phyloP scores from a whole-genome alignment of 1,140 invertebrate genomes.

The Argopecten irradians region DNA sequence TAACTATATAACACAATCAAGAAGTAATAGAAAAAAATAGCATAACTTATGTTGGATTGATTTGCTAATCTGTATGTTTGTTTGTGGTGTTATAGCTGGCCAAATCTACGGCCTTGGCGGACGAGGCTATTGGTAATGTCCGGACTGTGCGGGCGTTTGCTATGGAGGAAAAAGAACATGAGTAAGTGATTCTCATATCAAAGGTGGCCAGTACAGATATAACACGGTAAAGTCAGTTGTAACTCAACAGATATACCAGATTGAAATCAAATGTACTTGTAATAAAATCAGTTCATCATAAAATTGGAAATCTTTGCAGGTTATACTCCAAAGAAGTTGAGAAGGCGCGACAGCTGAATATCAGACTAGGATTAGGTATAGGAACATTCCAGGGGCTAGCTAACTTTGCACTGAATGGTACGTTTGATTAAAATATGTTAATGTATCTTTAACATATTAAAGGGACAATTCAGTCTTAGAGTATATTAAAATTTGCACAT shows the following conservation, averaged over 20 bases:
- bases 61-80: too few relatives aligned
- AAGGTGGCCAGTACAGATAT: too few relatives aligned
- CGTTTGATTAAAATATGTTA: too few relatives aligned
- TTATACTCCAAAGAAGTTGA: constrained; percentile 87
- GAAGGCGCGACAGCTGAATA: constrained; percentile 84
- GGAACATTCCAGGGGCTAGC: constrained; percentile 87
- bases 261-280: neutral
- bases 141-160: constrained; percentile 94
- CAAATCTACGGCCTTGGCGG: constrained; percentile 89
- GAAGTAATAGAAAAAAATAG: neutral
- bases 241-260: too few relatives aligned
- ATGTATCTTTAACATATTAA: too few relatives aligned
- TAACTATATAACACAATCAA: too few relatives aligned
- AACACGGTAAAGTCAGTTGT: neutral
- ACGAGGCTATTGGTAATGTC: constrained; percentile 95
- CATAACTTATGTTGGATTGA: too few relatives aligned
- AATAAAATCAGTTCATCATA: neutral
- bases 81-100: constrained; percentile 81
- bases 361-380: constrained; percentile 91
- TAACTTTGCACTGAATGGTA: constrained; percentile 80
- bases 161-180: constrained; percentile 90
- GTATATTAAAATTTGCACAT: too few relatives aligned
- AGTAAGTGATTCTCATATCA: constrained; percentile 71
- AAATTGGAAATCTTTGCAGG: constrained; percentile 66
- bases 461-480: too few relatives aligned